These are phyloP conservation scores for Spodoptera picta DNA, from an alignment of 2,888 invertebrate genomes.

Conservation along the genomic window DNA sequence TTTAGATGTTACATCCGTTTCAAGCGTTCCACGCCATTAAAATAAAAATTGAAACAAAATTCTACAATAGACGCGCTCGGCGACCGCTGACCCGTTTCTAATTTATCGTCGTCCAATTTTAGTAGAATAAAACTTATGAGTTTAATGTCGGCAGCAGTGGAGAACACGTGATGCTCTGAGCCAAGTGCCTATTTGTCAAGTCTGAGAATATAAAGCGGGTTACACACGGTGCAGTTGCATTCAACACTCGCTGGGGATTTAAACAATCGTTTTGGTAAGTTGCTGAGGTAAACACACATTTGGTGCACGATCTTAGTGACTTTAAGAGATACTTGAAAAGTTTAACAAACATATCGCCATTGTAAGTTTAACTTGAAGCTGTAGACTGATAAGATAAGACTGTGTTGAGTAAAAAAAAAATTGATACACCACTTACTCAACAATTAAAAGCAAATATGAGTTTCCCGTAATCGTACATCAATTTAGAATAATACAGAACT, in stretches of 20 bases:
- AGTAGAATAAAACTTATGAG: conserved; percentile 48
- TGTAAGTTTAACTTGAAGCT: neutral
- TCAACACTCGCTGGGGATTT: conserved; percentile 43
- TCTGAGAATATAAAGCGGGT: conserved; percentile 43
- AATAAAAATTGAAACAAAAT: conserved; percentile 49
- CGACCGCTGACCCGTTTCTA: conserved; percentile 43
- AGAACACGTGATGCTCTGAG: conserved; percentile 47
- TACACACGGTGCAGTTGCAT: conserved; percentile 38
- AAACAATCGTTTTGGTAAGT: conserved; percentile 42
- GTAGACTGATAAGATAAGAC: neutral
- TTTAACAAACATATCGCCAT: conserved; percentile 19
- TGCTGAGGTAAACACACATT: conserved; percentile 40
- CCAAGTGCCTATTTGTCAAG: conserved; percentile 57
- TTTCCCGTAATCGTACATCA: too few species aligned
- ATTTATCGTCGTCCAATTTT: conserved; percentile 52
- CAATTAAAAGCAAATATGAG: too few species aligned
- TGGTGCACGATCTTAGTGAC: conserved; percentile 20
- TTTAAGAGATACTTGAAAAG: conserved; percentile 22
- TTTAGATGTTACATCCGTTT: conserved; percentile 14
- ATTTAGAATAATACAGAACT: too few species aligned
- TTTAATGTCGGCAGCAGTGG: conserved; percentile 43
- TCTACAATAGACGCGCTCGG: conserved; percentile 29
- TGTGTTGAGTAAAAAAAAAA: too few species aligned
- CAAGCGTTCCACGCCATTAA: conserved; percentile 32
- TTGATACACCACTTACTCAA: too few species aligned